A percentile compares a stretch with the other conserved stretches of the same genome.
Conservation (phyloP, 1,140 invertebrate genomes). For the Halictus rubicundus region DNA sequence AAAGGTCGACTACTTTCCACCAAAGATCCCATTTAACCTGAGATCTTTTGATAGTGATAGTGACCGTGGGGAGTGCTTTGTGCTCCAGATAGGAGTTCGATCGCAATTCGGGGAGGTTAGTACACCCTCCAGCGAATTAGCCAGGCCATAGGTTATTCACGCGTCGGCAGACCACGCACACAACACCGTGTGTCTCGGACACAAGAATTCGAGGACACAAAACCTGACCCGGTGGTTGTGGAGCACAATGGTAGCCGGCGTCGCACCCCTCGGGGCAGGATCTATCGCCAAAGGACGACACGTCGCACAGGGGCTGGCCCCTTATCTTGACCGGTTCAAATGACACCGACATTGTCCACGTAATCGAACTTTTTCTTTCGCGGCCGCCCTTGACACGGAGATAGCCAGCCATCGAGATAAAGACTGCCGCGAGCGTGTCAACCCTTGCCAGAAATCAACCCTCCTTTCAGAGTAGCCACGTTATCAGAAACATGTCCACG, state of each 20-base stretch:
- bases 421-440: neutral
- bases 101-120: neutral
- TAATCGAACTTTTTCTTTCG: slow-evolving; percentile 9
- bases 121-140: slow-evolving; percentile 16
- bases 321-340: slow-evolving; percentile 1
- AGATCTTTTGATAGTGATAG: too few relatives aligned
- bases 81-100: neutral
- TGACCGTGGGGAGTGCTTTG: too few relatives aligned
- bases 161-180: slow-evolving; percentile 23
- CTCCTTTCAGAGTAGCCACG: neutral
- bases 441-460: neutral
- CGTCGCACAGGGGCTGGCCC: neutral
- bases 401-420: neutral
- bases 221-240: slow-evolving; percentile 40
- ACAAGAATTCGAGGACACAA: slow-evolving; percentile 44
- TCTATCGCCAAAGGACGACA: slow-evolving; percentile 7
- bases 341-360: slow-evolving; percentile 4
- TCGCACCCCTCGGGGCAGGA: slow-evolving; percentile 16
- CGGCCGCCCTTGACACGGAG: neutral
- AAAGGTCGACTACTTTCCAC: too few relatives aligned
- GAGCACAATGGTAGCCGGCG: slow-evolving; percentile 24
- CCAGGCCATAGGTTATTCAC: slow-evolving; percentile 27
- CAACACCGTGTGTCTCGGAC: slow-evolving; percentile 4
- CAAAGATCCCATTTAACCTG: too few relatives aligned
- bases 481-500: neutral